Conservation (phyloP, 2,888 invertebrate species). For the Petrophora chlorosata region DNA sequence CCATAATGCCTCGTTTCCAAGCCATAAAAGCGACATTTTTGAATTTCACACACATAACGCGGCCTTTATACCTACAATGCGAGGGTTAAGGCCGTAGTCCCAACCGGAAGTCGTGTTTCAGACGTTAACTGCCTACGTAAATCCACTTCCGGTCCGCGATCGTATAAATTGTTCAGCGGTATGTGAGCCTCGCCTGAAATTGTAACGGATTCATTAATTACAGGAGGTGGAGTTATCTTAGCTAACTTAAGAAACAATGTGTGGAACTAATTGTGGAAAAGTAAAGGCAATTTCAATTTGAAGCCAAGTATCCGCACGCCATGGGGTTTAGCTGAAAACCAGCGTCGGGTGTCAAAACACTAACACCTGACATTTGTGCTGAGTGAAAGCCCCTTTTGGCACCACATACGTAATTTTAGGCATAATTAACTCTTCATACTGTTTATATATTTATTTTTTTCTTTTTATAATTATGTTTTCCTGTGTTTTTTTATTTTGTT, state of each 20-base stretch:
- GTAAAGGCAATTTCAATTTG: no score
- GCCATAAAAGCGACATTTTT: constrained; percentile 44
- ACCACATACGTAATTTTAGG: no score
- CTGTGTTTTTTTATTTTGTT: no score
- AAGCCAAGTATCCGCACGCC: no score
- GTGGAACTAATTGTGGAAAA: no score
- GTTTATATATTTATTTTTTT: no score
- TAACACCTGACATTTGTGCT: no score
- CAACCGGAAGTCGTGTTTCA: constrained; percentile 71
- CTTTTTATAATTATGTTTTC: no score
- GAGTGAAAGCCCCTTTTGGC: no score
- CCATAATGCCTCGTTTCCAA: constrained; percentile 12
- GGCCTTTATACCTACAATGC: constrained; percentile 44
- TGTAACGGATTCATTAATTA: constrained; percentile 19
- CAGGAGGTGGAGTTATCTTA: background rate
- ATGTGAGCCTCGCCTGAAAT: constrained; percentile 14
- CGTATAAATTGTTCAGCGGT: constrained; percentile 53
- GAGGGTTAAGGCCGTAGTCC: constrained; percentile 61
- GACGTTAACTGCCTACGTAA: constrained; percentile 68
- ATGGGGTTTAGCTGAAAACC: no score
- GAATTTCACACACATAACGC: constrained; percentile 58
- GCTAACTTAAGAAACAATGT: background rate
- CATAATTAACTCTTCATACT: no score
- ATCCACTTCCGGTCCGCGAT: constrained; percentile 66
- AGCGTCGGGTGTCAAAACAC: no score